Evolutionary conservation across 2,797 vertebrate genomes (phyloP).

Genomic region (Nyctibius grandis): DNA sequence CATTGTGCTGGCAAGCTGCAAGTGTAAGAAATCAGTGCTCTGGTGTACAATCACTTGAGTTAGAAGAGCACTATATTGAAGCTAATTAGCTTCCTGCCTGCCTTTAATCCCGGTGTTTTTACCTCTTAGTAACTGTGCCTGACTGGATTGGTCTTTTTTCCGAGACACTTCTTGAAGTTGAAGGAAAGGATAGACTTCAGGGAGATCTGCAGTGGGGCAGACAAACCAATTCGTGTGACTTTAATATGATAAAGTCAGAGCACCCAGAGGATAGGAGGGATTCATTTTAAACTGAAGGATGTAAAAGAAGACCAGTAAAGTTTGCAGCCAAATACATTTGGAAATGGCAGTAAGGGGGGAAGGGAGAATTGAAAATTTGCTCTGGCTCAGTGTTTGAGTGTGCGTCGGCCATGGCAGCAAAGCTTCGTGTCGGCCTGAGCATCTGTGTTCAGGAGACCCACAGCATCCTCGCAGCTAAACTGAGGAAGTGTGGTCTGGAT

Average conservation of each 20-base stretch:
- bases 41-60: not conserved
- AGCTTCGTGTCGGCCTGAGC: not conserved
- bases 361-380: not conserved
- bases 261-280: not conserved
- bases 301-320: not conserved
- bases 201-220: not conserved
- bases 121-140: not conserved
- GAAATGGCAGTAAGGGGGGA: not conserved
- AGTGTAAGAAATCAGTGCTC: not conserved
- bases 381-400: not conserved
- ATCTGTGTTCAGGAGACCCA: not conserved
- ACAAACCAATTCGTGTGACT: not conserved
- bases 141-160: not conserved
- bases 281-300: not conserved
- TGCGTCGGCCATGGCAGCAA: not conserved
- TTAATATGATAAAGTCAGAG: rapidly evolving
- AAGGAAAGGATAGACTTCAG: not conserved
- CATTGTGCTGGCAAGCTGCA: rapidly evolving
- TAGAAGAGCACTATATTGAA: not conserved
- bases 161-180: not conserved
- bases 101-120: not conserved
- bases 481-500: too few species aligned
- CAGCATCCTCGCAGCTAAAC: too few species aligned
- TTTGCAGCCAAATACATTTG: not conserved
- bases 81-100: not conserved